phyloP scores from a whole-genome alignment of 2,113 vertebrate species.

The Balaenoptera acutorostrata region DNA sequence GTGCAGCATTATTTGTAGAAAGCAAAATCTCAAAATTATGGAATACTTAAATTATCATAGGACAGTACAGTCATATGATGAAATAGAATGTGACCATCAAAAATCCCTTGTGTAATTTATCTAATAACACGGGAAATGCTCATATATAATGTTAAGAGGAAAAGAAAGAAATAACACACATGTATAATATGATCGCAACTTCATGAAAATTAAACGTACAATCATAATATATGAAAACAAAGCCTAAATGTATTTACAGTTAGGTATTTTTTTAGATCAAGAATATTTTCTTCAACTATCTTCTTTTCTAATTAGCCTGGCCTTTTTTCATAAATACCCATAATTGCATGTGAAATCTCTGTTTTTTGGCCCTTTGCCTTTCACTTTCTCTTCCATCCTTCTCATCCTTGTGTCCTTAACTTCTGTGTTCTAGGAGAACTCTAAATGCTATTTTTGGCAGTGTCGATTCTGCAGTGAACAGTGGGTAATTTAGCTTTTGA shows the following conservation, averaged over 20 bases:
- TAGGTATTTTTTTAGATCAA: not conserved
- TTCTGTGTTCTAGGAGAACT: not conserved
- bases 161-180: not conserved
- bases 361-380: not conserved
- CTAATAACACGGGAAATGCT: not conserved
- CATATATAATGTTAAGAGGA: not conserved
- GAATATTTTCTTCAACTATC: not conserved
- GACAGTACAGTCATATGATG: not conserved
- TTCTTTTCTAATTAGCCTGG: not conserved
- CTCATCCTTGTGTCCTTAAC: not conserved
- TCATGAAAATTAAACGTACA: not conserved
- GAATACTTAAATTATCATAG: not conserved
- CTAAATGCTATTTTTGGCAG: not conserved
- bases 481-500: not conserved
- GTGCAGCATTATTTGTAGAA: not conserved
- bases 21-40: not conserved
- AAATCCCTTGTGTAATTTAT: not conserved
- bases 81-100: not conserved
- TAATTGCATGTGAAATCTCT: not conserved
- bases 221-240: not conserved
- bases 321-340: not conserved
- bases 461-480: not conserved
- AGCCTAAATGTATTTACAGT: not conserved
- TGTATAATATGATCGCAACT: not conserved
- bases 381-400: not conserved